Base-by-base conservation (phyloP, 2,113 vertebrate species). In the Passer montanus region DNA sequence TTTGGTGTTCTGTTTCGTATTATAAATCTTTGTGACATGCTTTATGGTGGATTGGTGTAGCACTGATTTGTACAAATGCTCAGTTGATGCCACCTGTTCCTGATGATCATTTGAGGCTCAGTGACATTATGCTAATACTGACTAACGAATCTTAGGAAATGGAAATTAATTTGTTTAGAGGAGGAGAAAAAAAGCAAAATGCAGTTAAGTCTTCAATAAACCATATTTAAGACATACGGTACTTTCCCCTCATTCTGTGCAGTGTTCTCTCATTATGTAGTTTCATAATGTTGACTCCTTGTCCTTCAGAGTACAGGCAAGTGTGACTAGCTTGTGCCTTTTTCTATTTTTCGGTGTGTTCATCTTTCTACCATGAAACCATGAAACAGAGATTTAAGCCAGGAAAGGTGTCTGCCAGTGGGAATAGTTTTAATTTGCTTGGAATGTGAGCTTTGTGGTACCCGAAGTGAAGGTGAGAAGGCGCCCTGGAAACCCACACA, bases 91-190 rank as follows among this genome's bases (percentile, higher is more conserved):
- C 92, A 92, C 95, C 88, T 95, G 85, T 97, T 94, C 75, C 72
- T 70, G 79, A 76, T 96, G 90, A 90, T 90, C 82, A 47, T 93
- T 95, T 92, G 94, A 86, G 39, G 50, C 82, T 97, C 94, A 94
- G 90, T 94, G 96, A 93, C 90, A 93, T 94, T 96, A 94, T 90
- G 82, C 79, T 95, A 95, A 97, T 96, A 55, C 86, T 83, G 92
- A 76, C 90, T 93, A 96, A 96, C 3, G 26, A 90, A 83, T 96
- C 84, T 86, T 85, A 90, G 86, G 90, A 90, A 93, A 88, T 92
- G 39, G 90, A 88, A 88, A 96, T 83, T 53, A 77, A 92, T 93
- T 53, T 95, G 37, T 90, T 93, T 80, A n/a, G 81, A 46, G 43
- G 33, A 16, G 53, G 22, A 43, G 4, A 41, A 41, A 31, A 74